Conservation (phyloP, 2,113 vertebrate genomes). For the Panthera tigris region DNA sequence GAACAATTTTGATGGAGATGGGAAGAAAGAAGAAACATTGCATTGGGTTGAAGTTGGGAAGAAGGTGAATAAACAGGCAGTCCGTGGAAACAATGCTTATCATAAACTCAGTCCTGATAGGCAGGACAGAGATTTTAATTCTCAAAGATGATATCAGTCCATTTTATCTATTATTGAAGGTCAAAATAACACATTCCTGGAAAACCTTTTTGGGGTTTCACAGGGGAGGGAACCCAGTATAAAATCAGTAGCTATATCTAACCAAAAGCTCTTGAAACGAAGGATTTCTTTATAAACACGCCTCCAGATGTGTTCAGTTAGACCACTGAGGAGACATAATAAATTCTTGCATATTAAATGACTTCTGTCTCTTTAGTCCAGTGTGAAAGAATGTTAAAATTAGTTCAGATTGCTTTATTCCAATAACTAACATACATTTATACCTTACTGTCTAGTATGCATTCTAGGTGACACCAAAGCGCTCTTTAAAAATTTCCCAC, state of each 20-base stretch:
- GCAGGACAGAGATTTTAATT: background rate
- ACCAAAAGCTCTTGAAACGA: background rate
- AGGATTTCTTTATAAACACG: background rate
- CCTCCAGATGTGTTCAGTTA: background rate
- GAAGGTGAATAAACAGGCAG: background rate
- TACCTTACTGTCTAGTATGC: background rate
- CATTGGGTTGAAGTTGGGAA: background rate
- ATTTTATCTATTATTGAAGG: background rate
- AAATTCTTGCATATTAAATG: background rate
- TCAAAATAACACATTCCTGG: background rate
- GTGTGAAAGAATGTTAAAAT: conserved; percentile 33
- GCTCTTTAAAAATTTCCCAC: background rate
- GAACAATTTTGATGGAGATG: background rate
- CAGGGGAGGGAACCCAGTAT: background rate
- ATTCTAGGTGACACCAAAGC: background rate
- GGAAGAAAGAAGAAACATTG: background rate
- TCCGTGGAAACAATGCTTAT: background rate
- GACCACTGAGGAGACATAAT: background rate
- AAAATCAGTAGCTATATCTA: background rate
- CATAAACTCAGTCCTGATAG: background rate
- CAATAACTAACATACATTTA: background rate
- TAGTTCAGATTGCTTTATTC: conserved; percentile 14
- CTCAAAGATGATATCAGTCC: background rate
- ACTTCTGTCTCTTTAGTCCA: conserved; percentile 20
- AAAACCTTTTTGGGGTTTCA: background rate